Evolutionary conservation across 1,140 invertebrate species (phyloP).

Genomic region (Sarcophaga peregrina): DNA sequence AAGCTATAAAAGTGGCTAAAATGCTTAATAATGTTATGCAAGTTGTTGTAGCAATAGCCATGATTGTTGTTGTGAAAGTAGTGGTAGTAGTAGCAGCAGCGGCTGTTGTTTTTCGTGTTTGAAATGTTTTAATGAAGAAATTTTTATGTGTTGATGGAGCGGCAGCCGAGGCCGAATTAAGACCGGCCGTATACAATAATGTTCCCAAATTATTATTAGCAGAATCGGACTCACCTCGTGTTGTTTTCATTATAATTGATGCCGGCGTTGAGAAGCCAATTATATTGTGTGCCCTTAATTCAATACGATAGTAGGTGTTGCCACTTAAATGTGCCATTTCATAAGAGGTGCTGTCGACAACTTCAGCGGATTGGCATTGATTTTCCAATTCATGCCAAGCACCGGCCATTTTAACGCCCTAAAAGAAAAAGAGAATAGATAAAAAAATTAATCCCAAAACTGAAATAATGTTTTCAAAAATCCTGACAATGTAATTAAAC

Average conservation of each 20-base stretch:
- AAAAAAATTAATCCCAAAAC: no score
- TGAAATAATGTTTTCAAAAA: neutral
- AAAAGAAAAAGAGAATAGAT: slow-evolving; percentile 17
- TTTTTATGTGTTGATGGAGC: slow-evolving; percentile 56
- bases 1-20: slow-evolving; percentile 64
- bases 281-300: slow-evolving; percentile 84
- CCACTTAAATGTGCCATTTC: slow-evolving; percentile 76
- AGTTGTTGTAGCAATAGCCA: slow-evolving; percentile 63
- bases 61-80: slow-evolving; percentile 56
- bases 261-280: slow-evolving; percentile 83
- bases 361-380: slow-evolving; percentile 71
- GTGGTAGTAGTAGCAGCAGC: slow-evolving; percentile 46
- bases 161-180: slow-evolving; percentile 60
- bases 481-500: no score
- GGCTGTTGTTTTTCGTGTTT: slow-evolving; percentile 55
- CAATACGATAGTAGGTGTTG: slow-evolving; percentile 83
- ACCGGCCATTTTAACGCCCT: slow-evolving; percentile 71
- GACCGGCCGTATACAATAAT: slow-evolving; percentile 66
- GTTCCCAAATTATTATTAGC: slow-evolving; percentile 68
- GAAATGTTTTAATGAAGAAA: slow-evolving; percentile 45
- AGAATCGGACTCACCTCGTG: slow-evolving; percentile 78
- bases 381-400: slow-evolving; percentile 73
- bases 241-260: slow-evolving; percentile 82
- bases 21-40: slow-evolving; percentile 65
- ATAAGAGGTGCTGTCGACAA: slow-evolving; percentile 72